phyloP scores from a whole-genome alignment of 2,888 invertebrate species.

The Branchipolynoe longqiensis region DNA sequence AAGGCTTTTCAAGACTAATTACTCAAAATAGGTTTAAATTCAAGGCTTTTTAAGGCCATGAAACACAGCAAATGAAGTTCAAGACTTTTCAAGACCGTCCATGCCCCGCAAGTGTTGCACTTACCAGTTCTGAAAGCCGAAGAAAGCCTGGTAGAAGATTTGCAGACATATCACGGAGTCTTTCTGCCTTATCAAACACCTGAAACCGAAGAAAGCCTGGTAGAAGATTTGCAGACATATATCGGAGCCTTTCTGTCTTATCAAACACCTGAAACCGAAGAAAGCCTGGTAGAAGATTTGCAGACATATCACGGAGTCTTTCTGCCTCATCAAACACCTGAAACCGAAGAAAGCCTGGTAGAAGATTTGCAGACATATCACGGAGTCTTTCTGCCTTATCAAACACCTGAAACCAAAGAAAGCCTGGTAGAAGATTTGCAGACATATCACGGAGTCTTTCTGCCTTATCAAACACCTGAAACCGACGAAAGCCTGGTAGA shows the following conservation, averaged over 20 bases:
- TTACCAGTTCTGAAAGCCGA: constrained; percentile 87
- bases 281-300: constrained; percentile 88
- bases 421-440: constrained; percentile 86
- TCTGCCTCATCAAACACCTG: constrained; percentile 90
- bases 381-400: constrained; percentile 91
- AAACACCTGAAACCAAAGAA: constrained; percentile 83
- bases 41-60: too few species aligned
- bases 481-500: constrained; percentile 81
- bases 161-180: constrained; percentile 88
- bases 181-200: constrained; percentile 91
- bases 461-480: constrained; percentile 88
- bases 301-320: constrained; percentile 88
- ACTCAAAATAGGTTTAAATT: too few species aligned
- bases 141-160: constrained; percentile 89
- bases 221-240: neutral
- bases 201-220: constrained; percentile 65
- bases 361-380: constrained; percentile 88
- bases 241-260: neutral
- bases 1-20: too few species aligned
- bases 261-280: too few species aligned
- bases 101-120: too few species aligned
- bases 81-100: too few species aligned
- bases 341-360: constrained; percentile 80
- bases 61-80: too few species aligned
- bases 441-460: constrained; percentile 90